Base-by-base conservation (phyloP, 64 coral and sea anemone species). In the Platygyra sinensis region DNA sequence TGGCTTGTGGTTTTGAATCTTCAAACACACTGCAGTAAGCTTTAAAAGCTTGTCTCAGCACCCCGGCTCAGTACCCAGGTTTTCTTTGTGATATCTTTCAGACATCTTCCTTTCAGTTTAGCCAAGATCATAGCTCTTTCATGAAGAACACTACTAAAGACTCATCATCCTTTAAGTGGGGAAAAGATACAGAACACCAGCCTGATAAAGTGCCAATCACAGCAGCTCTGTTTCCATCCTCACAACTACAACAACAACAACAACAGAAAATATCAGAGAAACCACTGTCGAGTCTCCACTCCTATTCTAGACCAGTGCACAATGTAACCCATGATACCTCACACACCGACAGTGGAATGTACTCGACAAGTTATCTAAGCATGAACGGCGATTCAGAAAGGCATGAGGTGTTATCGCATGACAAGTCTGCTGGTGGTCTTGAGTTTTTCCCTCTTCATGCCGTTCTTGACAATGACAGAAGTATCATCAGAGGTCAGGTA, bases 321-420 rank as follows among this genome's bases (percentile, higher is more conserved):
- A 67, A 32, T 39, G 32, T n/a, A 46, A 28, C 36, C 27, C 79
- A 82, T 30, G 31, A 90, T 27, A 72, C 20, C 29, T 80, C 76
- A 33, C 54, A 90, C 3, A 22, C 88, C 4, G 88, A 82, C 22
- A 90, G 88, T 81, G 65, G 64, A 33, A 81, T 90, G 63, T 90
- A 67, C 38, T 85, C 81, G 8, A 38, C 13, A 50, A 89, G 88
- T 80, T 80, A 80, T 30, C 76, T 89, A 0, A 80, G 62, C 62
- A 50, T 71, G 24, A 85, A 71, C n/a, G 61, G 88, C 49, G 89
- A 72, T 52, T 27, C 29, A 2, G 89, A 74, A 5, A 80, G 62
- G 19, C 72, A 91, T 67, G 80, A 80, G 7, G 17, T 55, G 16
- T 59, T 91, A 52, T 61, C 80, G 25, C 86, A 76, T 60, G 72